phyloP scores from a whole-genome alignment of 1,140 invertebrate genomes.

The Chironomus striatipennis region DNA sequence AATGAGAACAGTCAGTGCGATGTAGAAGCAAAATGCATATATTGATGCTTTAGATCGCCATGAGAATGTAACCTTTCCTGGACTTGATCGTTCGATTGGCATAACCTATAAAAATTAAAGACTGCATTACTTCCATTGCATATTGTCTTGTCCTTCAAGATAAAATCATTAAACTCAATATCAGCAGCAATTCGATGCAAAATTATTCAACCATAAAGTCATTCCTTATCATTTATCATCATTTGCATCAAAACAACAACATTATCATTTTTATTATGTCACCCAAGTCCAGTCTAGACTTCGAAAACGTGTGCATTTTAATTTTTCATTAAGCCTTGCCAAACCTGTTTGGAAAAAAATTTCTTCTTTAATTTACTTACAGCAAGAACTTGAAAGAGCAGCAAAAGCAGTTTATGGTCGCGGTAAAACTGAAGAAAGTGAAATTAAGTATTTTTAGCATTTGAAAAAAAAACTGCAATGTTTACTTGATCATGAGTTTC shows the following conservation, averaged over 20 bases:
- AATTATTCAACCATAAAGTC: too few relatives aligned
- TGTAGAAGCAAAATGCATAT: slow-evolving; percentile 51
- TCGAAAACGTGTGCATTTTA: too few relatives aligned
- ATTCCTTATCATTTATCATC: too few relatives aligned
- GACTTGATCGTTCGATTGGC: slow-evolving; percentile 46
- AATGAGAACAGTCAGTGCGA: slow-evolving; percentile 44
- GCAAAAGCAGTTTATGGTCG: slow-evolving; percentile 50
- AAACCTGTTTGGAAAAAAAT: too few relatives aligned
- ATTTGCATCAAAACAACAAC: too few relatives aligned
- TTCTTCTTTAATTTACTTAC: slow-evolving; percentile 33
- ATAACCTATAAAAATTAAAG: slow-evolving; percentile 33
- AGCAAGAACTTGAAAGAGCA: slow-evolving; percentile 47
- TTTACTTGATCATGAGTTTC: slow-evolving; percentile 46
- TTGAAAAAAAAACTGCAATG: neutral
- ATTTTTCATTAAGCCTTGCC: too few relatives aligned
- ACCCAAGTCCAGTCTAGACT: too few relatives aligned
- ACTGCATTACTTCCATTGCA: too few relatives aligned
- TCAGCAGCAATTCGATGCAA: too few relatives aligned
- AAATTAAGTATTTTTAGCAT: neutral
- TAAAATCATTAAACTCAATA: too few relatives aligned
- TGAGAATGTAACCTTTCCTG: slow-evolving; percentile 47
- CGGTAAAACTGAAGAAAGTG: slow-evolving; percentile 44
- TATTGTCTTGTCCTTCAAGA: too few relatives aligned
- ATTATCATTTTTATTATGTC: too few relatives aligned
- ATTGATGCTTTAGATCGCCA: slow-evolving; percentile 47